phyloP scores from a whole-genome alignment of 1,140 invertebrate species.

The Ceratina japonica region DNA sequence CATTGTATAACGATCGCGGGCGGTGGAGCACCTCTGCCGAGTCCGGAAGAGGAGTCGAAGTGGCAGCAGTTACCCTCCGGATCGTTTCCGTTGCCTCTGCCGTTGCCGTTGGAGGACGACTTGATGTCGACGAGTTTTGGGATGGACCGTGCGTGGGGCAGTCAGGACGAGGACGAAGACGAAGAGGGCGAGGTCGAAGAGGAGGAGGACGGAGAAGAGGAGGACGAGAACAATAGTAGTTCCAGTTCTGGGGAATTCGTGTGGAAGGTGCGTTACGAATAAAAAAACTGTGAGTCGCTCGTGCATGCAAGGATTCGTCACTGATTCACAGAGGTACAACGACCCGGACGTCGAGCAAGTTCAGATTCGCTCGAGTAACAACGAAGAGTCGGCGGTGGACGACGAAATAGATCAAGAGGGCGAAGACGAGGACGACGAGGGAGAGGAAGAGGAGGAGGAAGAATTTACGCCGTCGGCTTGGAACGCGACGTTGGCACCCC shows the following conservation, averaged over 20 bases:
- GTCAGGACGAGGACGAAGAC: constrained; percentile 69
- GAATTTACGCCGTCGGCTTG: constrained; percentile 82
- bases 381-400: constrained; percentile 30
- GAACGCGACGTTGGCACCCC: constrained; percentile 81
- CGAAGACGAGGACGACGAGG: constrained; percentile 71
- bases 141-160: constrained; percentile 73
- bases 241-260: constrained; percentile 87
- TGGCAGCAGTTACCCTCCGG: constrained; percentile 75
- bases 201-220: constrained; percentile 58
- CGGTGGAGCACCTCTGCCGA: constrained; percentile 73
- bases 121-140: constrained; percentile 77
- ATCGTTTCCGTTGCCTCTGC: constrained; percentile 71
- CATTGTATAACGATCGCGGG: constrained; percentile 55
- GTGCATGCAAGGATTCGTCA: too few species aligned
- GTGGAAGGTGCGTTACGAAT: constrained; percentile 82
- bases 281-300: too few species aligned
- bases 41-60: constrained; percentile 76
- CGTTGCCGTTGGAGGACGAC: constrained; percentile 72
- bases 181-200: constrained; percentile 62
- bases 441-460: constrained; percentile 78
- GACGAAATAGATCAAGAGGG: constrained; percentile 69
- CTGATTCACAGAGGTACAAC: constrained; percentile 65
- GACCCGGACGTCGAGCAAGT: constrained; percentile 63
- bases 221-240: constrained; percentile 72
- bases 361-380: constrained; percentile 49